These are phyloP conservation scores for Rhizoglyphus robini DNA, from an alignment of 1,140 invertebrate genomes.

Conservation along the genomic window DNA sequence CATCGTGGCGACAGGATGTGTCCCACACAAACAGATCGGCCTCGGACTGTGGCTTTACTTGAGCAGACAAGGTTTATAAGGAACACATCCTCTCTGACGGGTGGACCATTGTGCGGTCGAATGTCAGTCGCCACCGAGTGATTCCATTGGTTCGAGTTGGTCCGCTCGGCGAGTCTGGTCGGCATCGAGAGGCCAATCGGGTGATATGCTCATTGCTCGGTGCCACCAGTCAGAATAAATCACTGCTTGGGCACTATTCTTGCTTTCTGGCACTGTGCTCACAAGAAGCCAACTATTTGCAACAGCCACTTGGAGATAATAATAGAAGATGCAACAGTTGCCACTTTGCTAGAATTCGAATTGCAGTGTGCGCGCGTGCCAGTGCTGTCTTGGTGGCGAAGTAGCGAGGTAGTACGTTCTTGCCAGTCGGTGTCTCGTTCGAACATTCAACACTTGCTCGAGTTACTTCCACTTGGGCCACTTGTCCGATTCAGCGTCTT, in stretches of 20 bases:
- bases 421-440: background rate
- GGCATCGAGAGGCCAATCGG: background rate
- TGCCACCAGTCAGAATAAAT: background rate
- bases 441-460: background rate
- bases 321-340: conserved; percentile 12
- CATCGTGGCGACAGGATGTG: conserved; percentile 5
- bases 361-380: background rate
- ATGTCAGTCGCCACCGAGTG: background rate
- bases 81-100: background rate
- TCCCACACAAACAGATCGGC: background rate
- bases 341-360: conserved; percentile 12
- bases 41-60: background rate
- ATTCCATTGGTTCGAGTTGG: too few relatives aligned
- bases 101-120: background rate
- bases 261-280: background rate
- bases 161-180: too few relatives aligned
- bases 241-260: background rate
- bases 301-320: background rate
- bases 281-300: background rate
- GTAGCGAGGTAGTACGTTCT: too few relatives aligned
- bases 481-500: background rate
- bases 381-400: background rate
- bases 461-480: background rate
- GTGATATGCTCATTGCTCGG: background rate
- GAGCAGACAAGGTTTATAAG: background rate